Conservation (phyloP, 1,140 invertebrate genomes). For the Lethrus apterus region DNA sequence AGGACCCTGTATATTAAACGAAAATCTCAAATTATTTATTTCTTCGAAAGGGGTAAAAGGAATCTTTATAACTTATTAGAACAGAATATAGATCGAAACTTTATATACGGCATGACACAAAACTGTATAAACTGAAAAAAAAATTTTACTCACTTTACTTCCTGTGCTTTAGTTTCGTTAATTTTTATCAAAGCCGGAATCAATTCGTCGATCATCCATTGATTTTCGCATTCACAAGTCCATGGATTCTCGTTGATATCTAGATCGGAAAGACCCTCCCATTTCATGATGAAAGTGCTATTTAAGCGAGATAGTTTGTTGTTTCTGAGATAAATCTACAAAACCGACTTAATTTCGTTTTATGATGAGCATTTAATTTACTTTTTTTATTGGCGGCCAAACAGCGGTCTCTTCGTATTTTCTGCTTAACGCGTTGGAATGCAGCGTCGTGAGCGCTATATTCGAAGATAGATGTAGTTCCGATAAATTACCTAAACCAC, state of each 20-base stretch:
- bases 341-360: conserved; percentile 14
- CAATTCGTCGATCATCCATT: conserved; percentile 59
- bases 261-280: conserved; percentile 57
- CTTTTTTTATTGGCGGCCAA: conserved; percentile 55
- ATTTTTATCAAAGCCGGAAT: conserved; percentile 42
- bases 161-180: conserved; percentile 23
- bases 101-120: too few species aligned
- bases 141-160: conserved; percentile 31
- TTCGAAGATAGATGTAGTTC: conserved; percentile 52
- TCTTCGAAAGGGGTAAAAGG: too few species aligned
- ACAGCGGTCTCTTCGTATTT: conserved; percentile 42
- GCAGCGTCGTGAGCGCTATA: conserved; percentile 48
- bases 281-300: conserved; percentile 49
- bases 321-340: conserved; percentile 55
- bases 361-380: conserved; percentile 25
- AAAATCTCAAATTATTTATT: too few species aligned
- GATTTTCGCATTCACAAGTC: conserved; percentile 66
- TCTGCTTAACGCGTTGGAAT: conserved; percentile 46
- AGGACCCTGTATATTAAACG: too few species aligned
- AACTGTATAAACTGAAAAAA: too few species aligned
- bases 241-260: conserved; percentile 63
- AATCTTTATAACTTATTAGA: too few species aligned
- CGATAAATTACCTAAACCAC: conserved; percentile 45
- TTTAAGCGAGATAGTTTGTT: conserved; percentile 60
- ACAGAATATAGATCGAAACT: too few species aligned